These are phyloP conservation scores for Notothenia coriiceps DNA, from an alignment of 2,113 vertebrate genomes.

Conservation along the genomic window DNA sequence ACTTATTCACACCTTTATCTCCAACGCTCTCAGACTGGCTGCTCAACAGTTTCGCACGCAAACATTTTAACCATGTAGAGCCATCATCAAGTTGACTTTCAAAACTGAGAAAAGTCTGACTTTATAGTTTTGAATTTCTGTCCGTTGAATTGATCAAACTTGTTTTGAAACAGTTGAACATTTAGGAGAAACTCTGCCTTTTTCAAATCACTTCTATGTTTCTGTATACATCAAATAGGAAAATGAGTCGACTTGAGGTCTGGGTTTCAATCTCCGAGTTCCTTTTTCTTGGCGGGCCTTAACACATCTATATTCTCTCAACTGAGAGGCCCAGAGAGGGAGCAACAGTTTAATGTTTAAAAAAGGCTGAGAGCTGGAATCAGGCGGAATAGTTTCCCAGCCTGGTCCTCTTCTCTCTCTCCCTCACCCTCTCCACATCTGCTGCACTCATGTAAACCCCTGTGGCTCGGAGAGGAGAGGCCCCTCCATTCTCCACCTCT, in stretches of 20 bases:
- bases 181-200: not conserved
- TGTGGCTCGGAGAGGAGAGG: constrained; percentile 73
- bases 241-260: not conserved
- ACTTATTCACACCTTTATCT: constrained; percentile 57
- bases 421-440: constrained; percentile 80
- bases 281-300: constrained; percentile 22
- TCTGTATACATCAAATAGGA: constrained; percentile 7
- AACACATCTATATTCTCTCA: constrained; percentile 56
- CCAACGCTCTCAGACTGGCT: constrained; percentile 9
- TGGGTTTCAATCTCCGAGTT: constrained; percentile 28
- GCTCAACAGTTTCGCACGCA: constrained; percentile 10
- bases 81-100: not conserved
- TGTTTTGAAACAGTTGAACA: not conserved
- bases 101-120: not conserved
- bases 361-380: constrained; percentile 66
- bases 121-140: not conserved
- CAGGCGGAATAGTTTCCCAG: constrained; percentile 77
- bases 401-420: constrained; percentile 57
- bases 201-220: not conserved
- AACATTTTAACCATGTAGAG: constrained; percentile 15
- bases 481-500: constrained; percentile 67
- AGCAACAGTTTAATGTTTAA: constrained; percentile 72
- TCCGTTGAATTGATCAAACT: not conserved
- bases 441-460: constrained; percentile 84
- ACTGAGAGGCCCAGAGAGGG: constrained; percentile 74